These are phyloP conservation scores for Metellina segmentata DNA, from an alignment of 2,888 invertebrate species.

Conservation along the genomic window DNA sequence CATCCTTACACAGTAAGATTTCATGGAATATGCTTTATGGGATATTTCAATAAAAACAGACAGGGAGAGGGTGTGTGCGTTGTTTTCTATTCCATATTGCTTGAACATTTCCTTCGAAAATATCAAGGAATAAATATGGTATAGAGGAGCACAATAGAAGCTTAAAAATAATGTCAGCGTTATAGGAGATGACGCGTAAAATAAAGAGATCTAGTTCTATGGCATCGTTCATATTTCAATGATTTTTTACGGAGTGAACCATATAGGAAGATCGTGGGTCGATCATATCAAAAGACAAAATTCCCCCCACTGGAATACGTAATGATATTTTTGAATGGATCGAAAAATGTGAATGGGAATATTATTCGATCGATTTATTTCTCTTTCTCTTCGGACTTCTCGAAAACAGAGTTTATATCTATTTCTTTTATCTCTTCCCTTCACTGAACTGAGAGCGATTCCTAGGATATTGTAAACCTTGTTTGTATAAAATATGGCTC, in stretches of 20 bases:
- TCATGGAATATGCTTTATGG: no score
- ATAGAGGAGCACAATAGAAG: background rate
- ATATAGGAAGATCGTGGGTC: slow-evolving; percentile 3
- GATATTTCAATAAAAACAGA: no score
- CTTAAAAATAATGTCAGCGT: background rate
- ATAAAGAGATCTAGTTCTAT: slow-evolving; percentile 14
- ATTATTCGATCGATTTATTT: slow-evolving; percentile 32
- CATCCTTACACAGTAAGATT: no score
- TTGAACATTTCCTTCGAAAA: no score
- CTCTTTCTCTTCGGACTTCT: background rate
- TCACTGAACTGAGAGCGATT: background rate
- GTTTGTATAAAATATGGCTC: no score
- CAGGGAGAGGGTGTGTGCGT: no score
- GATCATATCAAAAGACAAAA: slow-evolving; percentile 22
- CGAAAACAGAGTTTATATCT: background rate
- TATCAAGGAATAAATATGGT: background rate
- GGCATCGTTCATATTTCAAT: slow-evolving; percentile 14
- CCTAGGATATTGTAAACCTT: background rate
- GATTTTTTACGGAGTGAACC: background rate
- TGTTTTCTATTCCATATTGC: no score
- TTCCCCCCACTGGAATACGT: slow-evolving; percentile 1
- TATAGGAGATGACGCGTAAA: slow-evolving; percentile 8
- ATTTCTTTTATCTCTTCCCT: background rate
- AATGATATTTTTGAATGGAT: slow-evolving; percentile 24
- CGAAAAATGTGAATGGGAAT: slow-evolving; percentile 16